Evolutionary conservation across 2,888 invertebrate species (phyloP).

Genomic region (Cactoblastis cactorum): DNA sequence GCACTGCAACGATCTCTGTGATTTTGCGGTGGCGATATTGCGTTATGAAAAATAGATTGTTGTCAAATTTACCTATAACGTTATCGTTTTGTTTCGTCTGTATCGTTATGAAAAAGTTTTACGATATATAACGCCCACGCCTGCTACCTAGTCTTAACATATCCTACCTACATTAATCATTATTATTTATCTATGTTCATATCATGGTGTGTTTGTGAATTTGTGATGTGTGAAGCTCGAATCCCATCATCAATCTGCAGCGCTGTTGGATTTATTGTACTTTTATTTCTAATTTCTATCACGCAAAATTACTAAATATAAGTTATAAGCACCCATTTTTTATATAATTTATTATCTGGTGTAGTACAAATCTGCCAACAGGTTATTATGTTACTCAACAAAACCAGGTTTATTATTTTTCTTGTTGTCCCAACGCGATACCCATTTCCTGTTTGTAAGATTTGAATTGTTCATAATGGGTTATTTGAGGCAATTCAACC

Average conservation of each 20-base stretch:
- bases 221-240: not conserved
- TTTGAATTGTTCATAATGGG: conserved; percentile 20
- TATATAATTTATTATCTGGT: conserved; percentile 27
- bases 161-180: not conserved
- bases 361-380: conserved; percentile 56
- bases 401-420: conserved; percentile 79
- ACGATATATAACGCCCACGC: too few species aligned
- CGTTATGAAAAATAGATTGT: too few species aligned
- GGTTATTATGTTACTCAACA: conserved; percentile 80
- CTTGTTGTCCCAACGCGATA: conserved; percentile 68
- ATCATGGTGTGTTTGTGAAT: not conserved
- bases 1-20: too few species aligned
- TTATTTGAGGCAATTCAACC: conserved; percentile 5
- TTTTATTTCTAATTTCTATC: conserved; percentile 14
- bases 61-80: too few species aligned
- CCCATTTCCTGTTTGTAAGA: conserved; percentile 40
- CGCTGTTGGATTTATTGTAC: conserved; percentile 18
- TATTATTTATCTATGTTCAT: not conserved
- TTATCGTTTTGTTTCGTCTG: too few species aligned
- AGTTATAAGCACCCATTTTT: conserved; percentile 5
- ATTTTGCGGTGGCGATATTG: too few species aligned
- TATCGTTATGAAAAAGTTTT: too few species aligned
- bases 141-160: not conserved
- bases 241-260: not conserved
- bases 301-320: not conserved